A percentile compares a stretch with the other conserved stretches of the same genome.
Conservation (phyloP, 2,888 invertebrate genomes). For the Thymelicus lineola region DNA sequence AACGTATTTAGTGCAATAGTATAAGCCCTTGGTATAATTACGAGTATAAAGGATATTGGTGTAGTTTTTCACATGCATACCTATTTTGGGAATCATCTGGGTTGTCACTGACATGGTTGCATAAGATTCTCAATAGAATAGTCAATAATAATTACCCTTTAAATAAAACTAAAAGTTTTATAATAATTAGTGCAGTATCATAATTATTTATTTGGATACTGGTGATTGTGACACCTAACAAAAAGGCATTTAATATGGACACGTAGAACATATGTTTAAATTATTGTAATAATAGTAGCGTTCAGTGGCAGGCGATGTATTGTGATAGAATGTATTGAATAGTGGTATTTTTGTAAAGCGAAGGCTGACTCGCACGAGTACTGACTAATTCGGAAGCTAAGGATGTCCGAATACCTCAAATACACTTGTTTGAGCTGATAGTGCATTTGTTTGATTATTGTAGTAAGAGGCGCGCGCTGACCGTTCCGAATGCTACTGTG, state of each 20-base stretch:
- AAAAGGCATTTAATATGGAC: conserved; percentile 14
- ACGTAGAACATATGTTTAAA: conserved; percentile 22
- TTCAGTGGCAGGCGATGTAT: conserved; percentile 34
- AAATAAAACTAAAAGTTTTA: not conserved
- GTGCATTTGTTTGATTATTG: conserved; percentile 49
- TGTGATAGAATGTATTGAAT: conserved; percentile 40
- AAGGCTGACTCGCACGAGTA: conserved; percentile 1
- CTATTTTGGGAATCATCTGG: not conserved
- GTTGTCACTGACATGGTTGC: not conserved
- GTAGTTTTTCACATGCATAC: not conserved
- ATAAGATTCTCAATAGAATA: not conserved
- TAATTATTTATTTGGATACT: not conserved
- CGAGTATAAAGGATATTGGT: not conserved
- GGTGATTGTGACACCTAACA: not conserved
- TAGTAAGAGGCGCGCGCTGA: conserved; percentile 11
- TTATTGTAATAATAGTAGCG: conserved; percentile 28
- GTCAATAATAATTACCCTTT: not conserved
- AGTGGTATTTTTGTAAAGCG: conserved; percentile 36
- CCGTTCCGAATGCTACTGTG: not conserved
- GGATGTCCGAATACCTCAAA: conserved; percentile 47
- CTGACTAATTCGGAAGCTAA: conserved; percentile 3
- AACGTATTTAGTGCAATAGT: no score
- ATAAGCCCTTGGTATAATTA: not conserved
- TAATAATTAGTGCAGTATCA: not conserved
- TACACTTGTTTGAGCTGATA: conserved; percentile 48